These are phyloP conservation scores for Zapus hudsonius DNA, from an alignment of 2,113 vertebrate genomes.

Conservation along the genomic window DNA sequence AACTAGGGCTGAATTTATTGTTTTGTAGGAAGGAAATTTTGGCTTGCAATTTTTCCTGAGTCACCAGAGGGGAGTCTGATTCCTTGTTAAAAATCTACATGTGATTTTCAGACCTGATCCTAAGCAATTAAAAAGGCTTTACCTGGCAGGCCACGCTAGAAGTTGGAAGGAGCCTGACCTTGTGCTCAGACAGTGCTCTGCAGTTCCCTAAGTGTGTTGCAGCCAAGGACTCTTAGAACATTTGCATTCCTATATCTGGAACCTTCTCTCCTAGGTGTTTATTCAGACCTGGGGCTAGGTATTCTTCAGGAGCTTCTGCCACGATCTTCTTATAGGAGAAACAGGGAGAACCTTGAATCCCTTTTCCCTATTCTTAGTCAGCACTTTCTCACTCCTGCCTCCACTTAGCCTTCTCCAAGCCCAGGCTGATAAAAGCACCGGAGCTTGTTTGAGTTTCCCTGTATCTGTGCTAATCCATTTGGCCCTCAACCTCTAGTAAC, in stretches of 20 bases:
- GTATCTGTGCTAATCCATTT: background rate
- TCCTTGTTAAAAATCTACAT: background rate
- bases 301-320: background rate
- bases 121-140: background rate
- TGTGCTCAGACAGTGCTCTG: background rate
- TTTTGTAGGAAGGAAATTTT: background rate
- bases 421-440: background rate
- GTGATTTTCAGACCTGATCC: background rate
- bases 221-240: background rate
- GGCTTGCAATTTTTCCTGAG: slow-evolving; percentile 38
- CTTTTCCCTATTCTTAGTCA: background rate
- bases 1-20: slow-evolving; percentile 1
- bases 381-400: background rate
- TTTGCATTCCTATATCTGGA: background rate
- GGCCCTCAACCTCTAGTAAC: background rate
- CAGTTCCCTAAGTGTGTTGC: background rate
- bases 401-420: background rate
- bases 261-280: background rate
- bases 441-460: background rate
- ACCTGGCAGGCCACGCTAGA: background rate
- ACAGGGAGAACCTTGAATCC: background rate
- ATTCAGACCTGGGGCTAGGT: background rate
- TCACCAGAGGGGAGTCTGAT: background rate
- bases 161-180: background rate
- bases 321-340: background rate